Percentiles rank a stretch among this genome's conserved stretches.
phyloP scores from a whole-genome alignment of 2,888 invertebrate genomes.

The Cremastinae sp. region DNA sequence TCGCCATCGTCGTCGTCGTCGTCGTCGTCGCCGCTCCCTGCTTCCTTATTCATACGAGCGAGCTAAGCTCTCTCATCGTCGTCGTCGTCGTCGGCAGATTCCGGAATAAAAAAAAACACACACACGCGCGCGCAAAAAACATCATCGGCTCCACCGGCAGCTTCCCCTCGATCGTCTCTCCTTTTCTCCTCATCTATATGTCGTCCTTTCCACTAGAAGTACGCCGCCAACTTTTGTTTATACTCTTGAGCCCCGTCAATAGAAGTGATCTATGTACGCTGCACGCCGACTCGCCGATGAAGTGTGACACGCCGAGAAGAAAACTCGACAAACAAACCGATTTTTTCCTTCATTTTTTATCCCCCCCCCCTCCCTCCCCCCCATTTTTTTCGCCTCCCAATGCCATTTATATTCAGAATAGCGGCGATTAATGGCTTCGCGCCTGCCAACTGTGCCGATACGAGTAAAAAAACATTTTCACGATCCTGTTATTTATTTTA shows the following conservation, averaged over 20 bases:
- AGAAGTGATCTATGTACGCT: constrained; percentile 45
- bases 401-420: background rate
- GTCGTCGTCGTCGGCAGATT: constrained; percentile 46
- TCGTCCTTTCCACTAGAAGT: constrained; percentile 27
- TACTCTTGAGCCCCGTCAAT: constrained; percentile 51
- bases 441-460: background rate
- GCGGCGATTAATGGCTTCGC: background rate
- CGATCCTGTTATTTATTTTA: too few species aligned
- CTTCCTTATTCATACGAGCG: constrained; percentile 75
- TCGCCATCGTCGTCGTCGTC: constrained; percentile 40
- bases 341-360: constrained; percentile 1
- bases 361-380: too few species aligned
- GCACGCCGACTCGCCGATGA: constrained; percentile 15
- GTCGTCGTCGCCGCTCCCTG: constrained; percentile 68
- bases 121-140: constrained; percentile 58
- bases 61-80: constrained; percentile 57
- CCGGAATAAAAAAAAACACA: constrained; percentile 50
- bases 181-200: constrained; percentile 24
- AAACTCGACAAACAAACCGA: constrained; percentile 26
- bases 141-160: constrained; percentile 55
- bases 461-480: background rate
- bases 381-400: background rate
- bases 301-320: constrained; percentile 37
- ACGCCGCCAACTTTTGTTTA: constrained; percentile 56
- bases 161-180: constrained; percentile 25